phyloP scores from a whole-genome alignment of 2,797 vertebrate species.

The Poecile montanus region DNA sequence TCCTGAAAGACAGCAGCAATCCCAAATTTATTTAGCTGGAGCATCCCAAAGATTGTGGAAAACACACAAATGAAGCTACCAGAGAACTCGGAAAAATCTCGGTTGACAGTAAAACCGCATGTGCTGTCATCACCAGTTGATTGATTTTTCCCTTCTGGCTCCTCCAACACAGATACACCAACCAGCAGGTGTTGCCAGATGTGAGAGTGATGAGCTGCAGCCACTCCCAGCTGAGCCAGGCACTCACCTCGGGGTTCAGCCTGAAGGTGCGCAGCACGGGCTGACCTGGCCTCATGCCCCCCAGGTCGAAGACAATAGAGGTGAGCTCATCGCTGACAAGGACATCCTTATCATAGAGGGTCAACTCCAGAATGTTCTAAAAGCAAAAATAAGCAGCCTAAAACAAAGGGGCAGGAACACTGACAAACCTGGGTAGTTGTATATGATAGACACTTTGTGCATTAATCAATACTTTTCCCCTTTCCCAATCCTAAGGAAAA shows the following conservation, averaged over 20 bases:
- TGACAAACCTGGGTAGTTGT: not conserved
- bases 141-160: not conserved
- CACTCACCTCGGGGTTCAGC: slow-evolving; percentile 71
- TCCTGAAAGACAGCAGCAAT: not conserved
- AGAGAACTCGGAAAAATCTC: not conserved
- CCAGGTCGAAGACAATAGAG: slow-evolving; percentile 70
- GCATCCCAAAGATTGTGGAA: not conserved
- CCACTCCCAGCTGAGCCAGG: not conserved
- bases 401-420: not conserved
- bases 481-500: not conserved
- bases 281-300: slow-evolving; percentile 61
- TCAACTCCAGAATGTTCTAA: slow-evolving; percentile 78
- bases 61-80: not conserved
- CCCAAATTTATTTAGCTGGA: not conserved
- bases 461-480: not conserved
- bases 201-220: not conserved
- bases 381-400: not conserved
- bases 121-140: not conserved
- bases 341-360: slow-evolving; percentile 76
- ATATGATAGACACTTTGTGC: fast-evolving
- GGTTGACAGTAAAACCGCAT: not conserved
- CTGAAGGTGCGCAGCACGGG: slow-evolving; percentile 64
- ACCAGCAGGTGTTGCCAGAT: not conserved
- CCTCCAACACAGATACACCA: not conserved
- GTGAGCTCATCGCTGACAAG: slow-evolving; percentile 69